phyloP scores from a whole-genome alignment of 2,888 invertebrate species.

The Parascotia fuliginaria region DNA sequence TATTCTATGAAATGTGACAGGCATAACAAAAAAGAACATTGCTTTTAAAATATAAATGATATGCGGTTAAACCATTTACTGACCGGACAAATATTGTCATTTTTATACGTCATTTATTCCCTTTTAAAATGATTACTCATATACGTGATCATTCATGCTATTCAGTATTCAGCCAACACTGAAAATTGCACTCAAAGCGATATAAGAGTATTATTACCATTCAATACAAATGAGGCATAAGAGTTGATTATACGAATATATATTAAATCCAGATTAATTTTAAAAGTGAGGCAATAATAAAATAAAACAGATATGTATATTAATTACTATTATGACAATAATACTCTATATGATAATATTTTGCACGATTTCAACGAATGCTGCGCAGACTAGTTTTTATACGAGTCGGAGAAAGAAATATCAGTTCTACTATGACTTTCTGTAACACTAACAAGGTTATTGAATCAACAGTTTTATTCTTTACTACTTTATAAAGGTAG shows the following conservation, averaged over 20 bases:
- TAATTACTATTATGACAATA: conserved; percentile 6
- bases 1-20: conserved; percentile 33
- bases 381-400: too few species aligned
- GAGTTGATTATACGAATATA: neutral
- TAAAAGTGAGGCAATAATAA: neutral
- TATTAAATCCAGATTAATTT: neutral
- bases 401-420: too few species aligned
- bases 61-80: conserved; percentile 13
- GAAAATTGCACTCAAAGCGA: neutral
- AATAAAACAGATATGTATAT: conserved; percentile 5
- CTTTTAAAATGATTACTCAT: neutral
- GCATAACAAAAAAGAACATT: conserved; percentile 19
- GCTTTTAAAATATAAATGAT: conserved; percentile 16
- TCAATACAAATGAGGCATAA: neutral
- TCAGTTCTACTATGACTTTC: too few species aligned
- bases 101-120: neutral
- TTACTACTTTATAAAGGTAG: neutral
- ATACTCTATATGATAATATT: neutral
- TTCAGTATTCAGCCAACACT: neutral
- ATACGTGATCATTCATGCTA: neutral
- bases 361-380: too few species aligned
- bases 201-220: neutral
- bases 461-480: too few species aligned
- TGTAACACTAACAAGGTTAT: conserved; percentile 21
- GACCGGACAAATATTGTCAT: conserved; percentile 10